Evolutionary conservation across 1,140 invertebrate genomes (phyloP).

Genomic region (Lordiphosa clarofinis): DNA sequence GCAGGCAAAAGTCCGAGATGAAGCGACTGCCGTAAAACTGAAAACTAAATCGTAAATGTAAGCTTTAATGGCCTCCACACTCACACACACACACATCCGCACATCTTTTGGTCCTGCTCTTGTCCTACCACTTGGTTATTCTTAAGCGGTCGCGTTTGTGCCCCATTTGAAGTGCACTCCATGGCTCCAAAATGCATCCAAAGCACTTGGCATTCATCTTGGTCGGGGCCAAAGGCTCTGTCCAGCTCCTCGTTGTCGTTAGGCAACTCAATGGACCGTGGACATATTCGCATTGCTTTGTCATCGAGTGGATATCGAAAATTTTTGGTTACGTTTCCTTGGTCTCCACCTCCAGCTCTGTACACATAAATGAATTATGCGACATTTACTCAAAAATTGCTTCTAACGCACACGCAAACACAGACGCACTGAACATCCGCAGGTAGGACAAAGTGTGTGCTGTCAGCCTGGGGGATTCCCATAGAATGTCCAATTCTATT

Average conservation of each 20-base stretch:
- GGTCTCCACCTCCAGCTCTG: slow-evolving; percentile 16
- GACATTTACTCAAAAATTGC: slow-evolving; percentile 77
- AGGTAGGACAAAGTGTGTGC: background rate
- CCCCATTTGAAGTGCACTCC: slow-evolving; percentile 69
- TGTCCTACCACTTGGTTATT: slow-evolving; percentile 50
- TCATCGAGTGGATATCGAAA: slow-evolving; percentile 30
- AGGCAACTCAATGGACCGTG: slow-evolving; percentile 50
- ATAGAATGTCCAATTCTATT: slow-evolving; percentile 50
- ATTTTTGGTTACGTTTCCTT: slow-evolving; percentile 23
- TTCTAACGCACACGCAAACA: slow-evolving; percentile 63
- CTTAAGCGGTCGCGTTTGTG: slow-evolving; percentile 73
- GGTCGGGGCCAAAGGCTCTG: slow-evolving; percentile 2
- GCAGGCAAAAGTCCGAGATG: slow-evolving; percentile 30
- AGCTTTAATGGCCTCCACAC: slow-evolving; percentile 44
- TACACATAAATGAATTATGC: slow-evolving; percentile 77
- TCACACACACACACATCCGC: slow-evolving; percentile 8
- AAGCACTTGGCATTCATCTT: slow-evolving; percentile 64
- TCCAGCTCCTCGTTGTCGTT: slow-evolving; percentile 22
- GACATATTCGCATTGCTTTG: slow-evolving; percentile 45
- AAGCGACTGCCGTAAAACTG: slow-evolving; percentile 46
- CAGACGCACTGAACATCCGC: slow-evolving; percentile 6
- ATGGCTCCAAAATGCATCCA: slow-evolving; percentile 20
- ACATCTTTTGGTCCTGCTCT: background rate
- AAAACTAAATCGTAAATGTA: slow-evolving; percentile 64
- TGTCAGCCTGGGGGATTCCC: slow-evolving; percentile 14